Conservation (phyloP, 37 sponge, comb jelly and placozoan genomes). For the Dysidea cf. avara region DNA sequence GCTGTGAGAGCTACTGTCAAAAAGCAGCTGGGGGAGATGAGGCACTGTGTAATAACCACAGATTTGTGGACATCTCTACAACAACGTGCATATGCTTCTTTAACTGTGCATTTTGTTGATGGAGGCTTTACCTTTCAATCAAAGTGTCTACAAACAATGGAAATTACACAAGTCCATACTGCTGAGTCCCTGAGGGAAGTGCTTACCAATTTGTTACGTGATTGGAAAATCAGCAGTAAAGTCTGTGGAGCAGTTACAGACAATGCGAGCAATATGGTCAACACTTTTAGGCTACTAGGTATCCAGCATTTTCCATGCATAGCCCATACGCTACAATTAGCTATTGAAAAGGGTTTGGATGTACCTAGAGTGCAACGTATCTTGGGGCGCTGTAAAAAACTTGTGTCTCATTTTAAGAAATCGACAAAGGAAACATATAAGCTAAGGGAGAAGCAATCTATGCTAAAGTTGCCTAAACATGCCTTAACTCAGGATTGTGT, state of each 20-base stretch:
- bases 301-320: constrained; percentile 12
- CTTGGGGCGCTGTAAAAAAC: constrained; percentile 10
- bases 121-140: not conserved
- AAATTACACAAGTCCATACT: too few species aligned
- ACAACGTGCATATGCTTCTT: not conserved
- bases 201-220: too few species aligned
- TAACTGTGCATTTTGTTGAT: not conserved
- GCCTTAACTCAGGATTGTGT: constrained; percentile 3
- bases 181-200: too few species aligned
- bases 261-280: constrained; percentile 1
- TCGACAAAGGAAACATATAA: constrained; percentile 15
- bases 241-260: constrained; percentile 11
- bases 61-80: not conserved
- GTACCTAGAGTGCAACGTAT: not conserved
- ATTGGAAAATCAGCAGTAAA: not conserved
- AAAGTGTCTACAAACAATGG: not conserved
- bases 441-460: constrained; percentile 7
- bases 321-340: constrained; percentile 18
- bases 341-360: constrained; percentile 1
- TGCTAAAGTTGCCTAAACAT: constrained; percentile 19
- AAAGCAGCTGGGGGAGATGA: not conserved
- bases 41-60: not conserved
- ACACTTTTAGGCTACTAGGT: not conserved
- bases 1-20: not conserved
- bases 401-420: constrained; percentile 11